phyloP scores from a whole-genome alignment of 1,140 invertebrate species.

The Camponotus vicinus region DNA sequence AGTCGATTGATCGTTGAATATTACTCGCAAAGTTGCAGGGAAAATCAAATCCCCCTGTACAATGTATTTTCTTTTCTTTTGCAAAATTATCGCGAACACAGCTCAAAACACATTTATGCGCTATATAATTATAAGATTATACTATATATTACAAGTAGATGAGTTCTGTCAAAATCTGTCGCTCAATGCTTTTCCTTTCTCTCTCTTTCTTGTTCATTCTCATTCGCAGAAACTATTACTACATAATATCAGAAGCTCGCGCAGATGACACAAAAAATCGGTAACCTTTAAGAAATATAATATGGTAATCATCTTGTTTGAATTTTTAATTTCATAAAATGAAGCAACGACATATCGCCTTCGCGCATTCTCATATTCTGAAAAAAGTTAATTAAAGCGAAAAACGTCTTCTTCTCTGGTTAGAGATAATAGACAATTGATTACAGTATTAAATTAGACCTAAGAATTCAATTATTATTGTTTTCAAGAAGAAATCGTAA shows the following conservation, averaged over 20 bases:
- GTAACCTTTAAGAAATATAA: slow-evolving; percentile 74
- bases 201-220: slow-evolving; percentile 6
- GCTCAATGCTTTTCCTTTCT: neutral
- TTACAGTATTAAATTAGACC: neutral
- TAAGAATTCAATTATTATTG: neutral
- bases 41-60: slow-evolving; percentile 14
- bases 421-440: neutral
- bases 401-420: neutral
- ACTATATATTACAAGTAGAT: slow-evolving; percentile 60
- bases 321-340: slow-evolving; percentile 43
- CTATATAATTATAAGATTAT: slow-evolving; percentile 48
- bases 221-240: slow-evolving; percentile 27
- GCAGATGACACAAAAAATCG: slow-evolving; percentile 79
- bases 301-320: slow-evolving; percentile 28
- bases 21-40: slow-evolving; percentile 20
- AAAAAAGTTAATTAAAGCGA: neutral
- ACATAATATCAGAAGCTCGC: slow-evolving; percentile 64
- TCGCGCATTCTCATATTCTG: neutral
- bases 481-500: neutral
- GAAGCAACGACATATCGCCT: neutral
- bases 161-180: slow-evolving; percentile 50
- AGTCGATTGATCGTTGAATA: slow-evolving; percentile 20
- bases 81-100: slow-evolving; percentile 35
- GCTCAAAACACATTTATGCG: slow-evolving; percentile 47
- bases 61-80: neutral